Percentiles rank a stretch among this genome's conserved stretches.
Evolutionary conservation across 2,797 vertebrate genomes (phyloP).

Genomic region (Dryobates pubescens): DNA sequence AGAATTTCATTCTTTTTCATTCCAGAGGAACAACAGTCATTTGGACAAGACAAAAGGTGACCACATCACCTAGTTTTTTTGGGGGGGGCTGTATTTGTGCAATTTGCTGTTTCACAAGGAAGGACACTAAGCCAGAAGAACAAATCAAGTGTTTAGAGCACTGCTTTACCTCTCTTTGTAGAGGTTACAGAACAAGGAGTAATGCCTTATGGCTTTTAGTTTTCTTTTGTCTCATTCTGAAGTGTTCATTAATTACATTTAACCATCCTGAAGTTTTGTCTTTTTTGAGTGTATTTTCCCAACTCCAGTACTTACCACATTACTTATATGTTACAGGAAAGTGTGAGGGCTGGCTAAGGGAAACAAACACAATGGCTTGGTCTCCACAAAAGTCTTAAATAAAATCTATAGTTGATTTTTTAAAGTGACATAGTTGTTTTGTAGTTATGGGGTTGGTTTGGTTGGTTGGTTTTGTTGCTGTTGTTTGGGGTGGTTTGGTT

Average conservation of each 20-base stretch:
- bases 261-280: not conserved
- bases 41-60: not conserved
- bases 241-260: not conserved
- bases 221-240: not conserved
- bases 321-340: not conserved
- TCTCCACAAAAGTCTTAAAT: not conserved
- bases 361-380: not conserved
- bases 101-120: not conserved
- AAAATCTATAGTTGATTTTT: not conserved
- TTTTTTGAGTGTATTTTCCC: not conserved
- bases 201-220: not conserved
- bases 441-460: too few relatives aligned
- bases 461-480: too few relatives aligned
- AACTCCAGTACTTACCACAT: not conserved
- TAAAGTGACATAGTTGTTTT: not conserved
- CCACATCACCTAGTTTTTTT: not conserved
- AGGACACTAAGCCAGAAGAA: not conserved
- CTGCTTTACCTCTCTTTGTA: not conserved
- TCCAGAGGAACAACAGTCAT: not conserved
- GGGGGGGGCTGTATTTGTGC: not conserved
- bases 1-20: not conserved
- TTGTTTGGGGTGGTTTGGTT: too few relatives aligned
- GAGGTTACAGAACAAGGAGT: not conserved
- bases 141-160: not conserved
- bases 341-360: rapidly evolving